A percentile compares a stretch with the other conserved stretches of the same genome.
Evolutionary conservation across 2,888 invertebrate genomes (phyloP).

Genomic region (Volucella inanis): DNA sequence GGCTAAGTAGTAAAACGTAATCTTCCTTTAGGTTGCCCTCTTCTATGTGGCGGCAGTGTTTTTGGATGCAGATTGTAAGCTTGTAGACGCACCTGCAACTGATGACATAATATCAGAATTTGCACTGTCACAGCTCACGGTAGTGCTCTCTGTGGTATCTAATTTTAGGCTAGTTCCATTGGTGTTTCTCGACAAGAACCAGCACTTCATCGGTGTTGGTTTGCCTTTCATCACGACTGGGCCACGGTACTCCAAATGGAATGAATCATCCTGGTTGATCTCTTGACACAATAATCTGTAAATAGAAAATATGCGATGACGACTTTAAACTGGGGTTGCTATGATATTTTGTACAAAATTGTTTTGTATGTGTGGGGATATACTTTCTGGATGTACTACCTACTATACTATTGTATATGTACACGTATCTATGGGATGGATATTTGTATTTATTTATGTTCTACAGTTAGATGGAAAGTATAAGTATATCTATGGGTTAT

Average conservation of each 20-base stretch:
- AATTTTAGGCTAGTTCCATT: constrained; percentile 75
- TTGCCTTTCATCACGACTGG: constrained; percentile 96
- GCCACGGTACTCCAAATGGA: constrained; percentile 93
- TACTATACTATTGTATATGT: not conserved
- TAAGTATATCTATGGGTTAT: not conserved
- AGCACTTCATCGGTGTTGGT: constrained; percentile 96
- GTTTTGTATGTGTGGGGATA: constrained; percentile 26
- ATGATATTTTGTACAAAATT: constrained; percentile 43
- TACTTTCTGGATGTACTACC: not conserved
- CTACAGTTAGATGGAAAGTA: not conserved
- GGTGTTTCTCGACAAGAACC: constrained; percentile 88
- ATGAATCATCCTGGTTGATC: constrained; percentile 92
- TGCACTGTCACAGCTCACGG: constrained; percentile 56
- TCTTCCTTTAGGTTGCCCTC: constrained; percentile 54
- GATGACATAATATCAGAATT: constrained; percentile 54
- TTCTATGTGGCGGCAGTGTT: constrained; percentile 76
- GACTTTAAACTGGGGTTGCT: constrained; percentile 59
- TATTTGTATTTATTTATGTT: not conserved
- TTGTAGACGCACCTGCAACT: constrained; percentile 18
- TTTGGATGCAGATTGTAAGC: constrained; percentile 41
- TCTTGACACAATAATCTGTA: constrained; percentile 90
- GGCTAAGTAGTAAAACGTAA: constrained; percentile 61
- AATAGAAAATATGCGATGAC: constrained; percentile 78
- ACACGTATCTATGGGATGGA: not conserved
- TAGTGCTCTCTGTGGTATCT: constrained; percentile 76